These are phyloP conservation scores for Adelognathus sp. DNA, from an alignment of 2,888 invertebrate species.

Conservation along the genomic window DNA sequence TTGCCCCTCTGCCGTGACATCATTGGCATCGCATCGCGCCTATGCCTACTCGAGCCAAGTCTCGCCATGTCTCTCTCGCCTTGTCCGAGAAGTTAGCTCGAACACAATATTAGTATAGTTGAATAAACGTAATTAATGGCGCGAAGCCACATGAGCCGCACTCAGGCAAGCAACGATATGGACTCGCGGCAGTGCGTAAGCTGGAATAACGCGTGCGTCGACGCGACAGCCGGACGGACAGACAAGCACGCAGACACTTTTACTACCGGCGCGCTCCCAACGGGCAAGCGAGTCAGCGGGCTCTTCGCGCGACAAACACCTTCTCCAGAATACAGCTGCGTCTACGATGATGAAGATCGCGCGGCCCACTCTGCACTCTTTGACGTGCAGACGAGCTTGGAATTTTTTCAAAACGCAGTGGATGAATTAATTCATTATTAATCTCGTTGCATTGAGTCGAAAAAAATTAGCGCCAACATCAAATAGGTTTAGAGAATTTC, in stretches of 20 bases:
- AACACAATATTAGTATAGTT: constrained; percentile 70
- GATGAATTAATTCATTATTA: no score
- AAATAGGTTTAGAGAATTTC: no score
- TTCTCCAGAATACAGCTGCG: background rate
- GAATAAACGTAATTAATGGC: constrained; percentile 72
- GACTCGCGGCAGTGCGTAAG: background rate
- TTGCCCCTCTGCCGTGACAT: constrained; percentile 49
- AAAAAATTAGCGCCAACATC: no score
- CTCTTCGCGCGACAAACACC: background rate
- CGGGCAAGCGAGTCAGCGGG: background rate
- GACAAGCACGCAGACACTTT: constrained; percentile 31
- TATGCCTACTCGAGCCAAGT: constrained; percentile 13
- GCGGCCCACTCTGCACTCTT: no score
- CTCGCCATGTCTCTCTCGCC: background rate
- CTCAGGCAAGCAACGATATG: constrained; percentile 28
- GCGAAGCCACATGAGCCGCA: constrained; percentile 44
- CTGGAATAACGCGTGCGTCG: constrained; percentile 43
- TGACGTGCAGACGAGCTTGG: no score
- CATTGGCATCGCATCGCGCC: constrained; percentile 52
- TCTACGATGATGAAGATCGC: background rate
- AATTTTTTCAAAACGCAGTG: no score
- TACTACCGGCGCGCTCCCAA: constrained; percentile 20
- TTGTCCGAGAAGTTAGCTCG: constrained; percentile 56
- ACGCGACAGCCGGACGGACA: constrained; percentile 31
- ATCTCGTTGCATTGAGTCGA: no score